Base-by-base conservation (phyloP, 2,113 vertebrate genomes). In the Onychostruthus taczanowskii region DNA sequence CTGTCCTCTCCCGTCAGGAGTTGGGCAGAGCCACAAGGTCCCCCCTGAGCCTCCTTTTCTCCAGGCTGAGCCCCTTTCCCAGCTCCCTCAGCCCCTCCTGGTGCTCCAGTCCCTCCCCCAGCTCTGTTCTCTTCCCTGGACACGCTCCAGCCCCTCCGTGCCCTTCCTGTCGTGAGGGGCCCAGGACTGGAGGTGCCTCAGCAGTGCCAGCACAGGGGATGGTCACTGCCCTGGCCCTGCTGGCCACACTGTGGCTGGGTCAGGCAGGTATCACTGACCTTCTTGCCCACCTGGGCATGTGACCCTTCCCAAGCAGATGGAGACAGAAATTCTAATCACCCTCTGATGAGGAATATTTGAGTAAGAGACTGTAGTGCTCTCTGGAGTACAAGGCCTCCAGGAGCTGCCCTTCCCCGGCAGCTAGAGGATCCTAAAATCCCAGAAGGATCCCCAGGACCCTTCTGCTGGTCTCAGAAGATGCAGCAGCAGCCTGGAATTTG, bases 91-190 rank as follows among this genome's bases (percentile, higher is more conserved):
- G 52, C 59, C 0, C 0, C 28, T 73, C 37, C 59, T 44, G 61
- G 12, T 9, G 33, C 59, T 52, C 52, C 68, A 39, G 28, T 1
- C 33, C 68, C 44, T 66, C 50, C 44, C 50, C 68, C 50, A 74
- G 37, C 52, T 81, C 61, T 0, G 0, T 15, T 67, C 33, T 69
- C 46, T 52, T 14, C 52, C 3, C n/a, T 67, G 59, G 6, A 33
- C 37, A 2, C 0, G 0, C 26, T 52, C 27, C 59, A 58, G 52
- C 7, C 33, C 59, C 68, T 74, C 59, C 0, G 0, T 4, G 46
- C n/a, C 37, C 4, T 2, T 35, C 10, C 2, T 75, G 28, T 4
- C 2, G 2, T 14, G 69, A 24, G 24, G 13, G 9, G 1, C 37
- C 18, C 69, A n/a, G n/a, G 3, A 6, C 62, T 53, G 7, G 7